Base-by-base conservation (phyloP, 1,140 invertebrate genomes). In the Drosophila seguyi region DNA sequence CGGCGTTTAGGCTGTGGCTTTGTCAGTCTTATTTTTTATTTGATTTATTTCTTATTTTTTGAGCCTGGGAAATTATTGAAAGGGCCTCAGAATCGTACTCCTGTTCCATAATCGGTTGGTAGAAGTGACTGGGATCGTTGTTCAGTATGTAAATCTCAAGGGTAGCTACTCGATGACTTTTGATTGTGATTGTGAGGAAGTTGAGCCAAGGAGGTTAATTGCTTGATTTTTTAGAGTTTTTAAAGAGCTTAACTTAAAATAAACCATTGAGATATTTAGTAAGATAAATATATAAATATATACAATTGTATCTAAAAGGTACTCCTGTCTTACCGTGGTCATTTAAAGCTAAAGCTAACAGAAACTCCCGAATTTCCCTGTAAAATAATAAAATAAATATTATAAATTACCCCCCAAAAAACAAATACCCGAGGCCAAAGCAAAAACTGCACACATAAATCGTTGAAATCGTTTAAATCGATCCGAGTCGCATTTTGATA, bases 1-100 rank as follows among this genome's bases (percentile, higher is more conserved):
- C 84, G 83, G 79, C 84, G 85, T 86, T 86, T 86, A 87, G 83
- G 79, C 79, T 75, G 50, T 29, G 78, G 39, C 78, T 79, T 71
- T 77, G 61, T 65, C 56, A n/a, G 41, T 18, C 27, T 53, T 38
- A 13, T n/a, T 16, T 42, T 48, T 25, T 29, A 39, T 45, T 55
- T 42, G 7, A 2, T 22, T 14, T 16, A n/a, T 47, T 10, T n/a
- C n/a, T n/a, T 41, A 18, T 39, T 56, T 27, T 39, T 14, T 11
- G 22, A 38, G 22, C 72, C 38, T 76, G 55, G 31, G 74, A 76
- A 61, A 45, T 58, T 29, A 73, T 74, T 22, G 25, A 50, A 61
- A 36, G 45, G 22, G 11, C 22, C 16, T 52, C 20, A 44, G 14
- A 48, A 29, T 36, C 6, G 22, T 48, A 65, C 36, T 56, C 39